Base-by-base conservation (phyloP, 2,113 vertebrate species). In the Phalacrocorax carbo region DNA sequence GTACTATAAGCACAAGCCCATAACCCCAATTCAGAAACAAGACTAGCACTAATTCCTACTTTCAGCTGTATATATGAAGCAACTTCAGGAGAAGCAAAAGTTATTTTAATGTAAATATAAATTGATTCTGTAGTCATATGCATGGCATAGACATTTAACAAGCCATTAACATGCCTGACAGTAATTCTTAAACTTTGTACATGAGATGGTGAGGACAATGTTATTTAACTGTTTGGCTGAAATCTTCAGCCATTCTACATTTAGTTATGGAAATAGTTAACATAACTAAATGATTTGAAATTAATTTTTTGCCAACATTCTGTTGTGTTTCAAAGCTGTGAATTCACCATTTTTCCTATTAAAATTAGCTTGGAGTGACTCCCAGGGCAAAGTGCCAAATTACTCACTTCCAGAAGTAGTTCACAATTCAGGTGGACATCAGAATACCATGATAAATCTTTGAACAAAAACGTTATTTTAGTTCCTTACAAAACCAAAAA, bases 191-290 rank as follows among this genome's bases (percentile, higher is more conserved):
- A 64, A 34, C 54, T 73, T 20, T 38, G 6, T 64, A 12, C 0
- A 0, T 46, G 38, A 55, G 2, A 4, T 0, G 4, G 13, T 15
- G 23, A 81, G 65, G n/a, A 55, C 32, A 54, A 15, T 23, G 10
- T 44, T 79, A 27, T 7, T 84, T 32, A 88, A 22, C 5, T 38
- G 19, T 54, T 65, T 46, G 26, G 19, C 52, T 61, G 36, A 66
- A 82, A 65, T 36, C 12, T 73, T 48, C 30, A 52, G 54, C 25
- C 21, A 38, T 79, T 77, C 49, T 61, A 2, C 14, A 6, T n/a
- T 54, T 55, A 40, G 7, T 58, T 84, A 46, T 14, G 9, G 55
- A 65, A 88, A 30, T 10, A 18, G 44, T 68, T 76, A 61, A 25
- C 8, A 61, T 32, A 55, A 13, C 36, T 90, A 2, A 65, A 55